Conservation (phyloP, 2,888 invertebrate species). For the Drosophila anomelani region DNA sequence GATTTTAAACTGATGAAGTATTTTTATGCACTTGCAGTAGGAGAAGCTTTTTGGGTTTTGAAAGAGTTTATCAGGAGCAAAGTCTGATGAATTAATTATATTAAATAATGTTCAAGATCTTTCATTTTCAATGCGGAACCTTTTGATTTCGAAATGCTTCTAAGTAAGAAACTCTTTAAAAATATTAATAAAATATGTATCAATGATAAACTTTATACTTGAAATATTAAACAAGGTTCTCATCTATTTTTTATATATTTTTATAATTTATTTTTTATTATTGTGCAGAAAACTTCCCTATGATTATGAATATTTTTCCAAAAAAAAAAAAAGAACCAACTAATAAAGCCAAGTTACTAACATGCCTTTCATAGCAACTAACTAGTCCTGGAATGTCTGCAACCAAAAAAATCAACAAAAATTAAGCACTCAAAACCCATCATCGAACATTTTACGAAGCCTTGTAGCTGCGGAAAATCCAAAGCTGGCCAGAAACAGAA, state of each 20-base stretch:
- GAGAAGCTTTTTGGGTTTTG: too few species aligned
- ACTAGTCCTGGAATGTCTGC: background rate
- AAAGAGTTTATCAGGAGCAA: background rate
- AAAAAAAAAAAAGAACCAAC: background rate
- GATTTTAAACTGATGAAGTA: slow-evolving; percentile 3
- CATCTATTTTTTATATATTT: background rate
- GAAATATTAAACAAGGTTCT: background rate
- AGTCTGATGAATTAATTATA: too few species aligned
- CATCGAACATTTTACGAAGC: background rate
- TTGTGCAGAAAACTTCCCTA: too few species aligned
- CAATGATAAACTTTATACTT: background rate
- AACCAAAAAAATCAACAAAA: background rate
- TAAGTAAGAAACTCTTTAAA: background rate
- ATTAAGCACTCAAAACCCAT: background rate
- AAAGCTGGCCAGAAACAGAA: background rate
- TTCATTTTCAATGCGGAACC: background rate
- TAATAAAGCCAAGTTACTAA: background rate
- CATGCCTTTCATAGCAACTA: too few species aligned
- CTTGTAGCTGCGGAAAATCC: background rate
- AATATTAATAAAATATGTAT: background rate
- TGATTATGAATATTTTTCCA: too few species aligned
- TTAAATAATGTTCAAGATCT: too few species aligned
- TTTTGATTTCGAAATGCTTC: too few species aligned
- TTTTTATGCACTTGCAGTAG: background rate
- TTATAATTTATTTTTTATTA: too few species aligned